Evolutionary conservation across 2,113 vertebrate genomes (phyloP), one percentile per base, ranked within the genome.

Genomic region (Rhinogobius similis): DNA sequence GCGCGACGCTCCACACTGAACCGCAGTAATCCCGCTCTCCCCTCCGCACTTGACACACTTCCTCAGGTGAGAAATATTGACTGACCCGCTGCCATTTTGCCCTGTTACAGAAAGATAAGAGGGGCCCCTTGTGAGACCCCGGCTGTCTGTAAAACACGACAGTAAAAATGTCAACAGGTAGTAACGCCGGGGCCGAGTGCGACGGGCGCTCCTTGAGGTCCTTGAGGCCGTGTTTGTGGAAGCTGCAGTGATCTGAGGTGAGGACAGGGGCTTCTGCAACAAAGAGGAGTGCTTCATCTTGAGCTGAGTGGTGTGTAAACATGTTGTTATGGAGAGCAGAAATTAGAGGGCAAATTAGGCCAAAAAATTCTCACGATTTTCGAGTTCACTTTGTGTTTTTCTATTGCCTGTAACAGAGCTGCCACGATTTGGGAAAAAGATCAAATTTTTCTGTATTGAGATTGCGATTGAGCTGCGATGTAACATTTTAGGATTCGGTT

Each of bases 91-190:
- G 71, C 86, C 80, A 75, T 82, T 76, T 82, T 79, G 78, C 78
- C 82, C 81, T 87, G 86, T 58, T 63, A 79, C 53, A 4, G 2
- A 68, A 26, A 85, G 87, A 90, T 88, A 88, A 88, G 82, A 67
- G 18, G 68, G 23, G 39, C 53, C 52, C 77, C 63, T 72, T 26
- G 26, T 55, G 52, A 26, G 52, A 55, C 52, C 65, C 74, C 62
- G 76, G 68, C 62, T n/a, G 68, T 85, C 81, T 82, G 83, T 89
- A 85, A 90, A 88, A 87, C 81, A 85, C 71, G 85, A 80, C 82
- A 41, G 74, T 89, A 88, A 88, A 87, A 77, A 71, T 74, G 83
- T 86, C 86, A 68, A 75, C 70, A 73, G 82, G 64, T 78, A 68
- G 52, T 77, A 76, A 67, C 81, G 69, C 72, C 59, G 59, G 11